Evolutionary conservation across 2,113 vertebrate species (phyloP).

Genomic region (zebrafish (Danio rerio)): DNA sequence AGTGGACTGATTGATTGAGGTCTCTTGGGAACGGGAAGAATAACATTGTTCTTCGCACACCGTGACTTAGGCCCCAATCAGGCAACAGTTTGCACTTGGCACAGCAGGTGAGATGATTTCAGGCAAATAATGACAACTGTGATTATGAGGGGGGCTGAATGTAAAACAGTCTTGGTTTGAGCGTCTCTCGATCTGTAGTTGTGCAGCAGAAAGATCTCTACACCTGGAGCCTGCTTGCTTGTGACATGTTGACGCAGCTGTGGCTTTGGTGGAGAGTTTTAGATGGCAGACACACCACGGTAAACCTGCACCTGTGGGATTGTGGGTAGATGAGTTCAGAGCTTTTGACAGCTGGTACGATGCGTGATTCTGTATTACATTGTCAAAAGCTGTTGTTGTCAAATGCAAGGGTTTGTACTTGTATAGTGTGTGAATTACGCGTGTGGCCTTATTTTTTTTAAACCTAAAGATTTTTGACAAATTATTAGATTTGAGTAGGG

Average conservation of each 20-base stretch:
- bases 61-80: slow-evolving; percentile 42
- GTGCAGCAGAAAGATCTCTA: slow-evolving; percentile 28
- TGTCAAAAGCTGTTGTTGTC: slow-evolving; percentile 35
- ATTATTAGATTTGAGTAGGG: no score
- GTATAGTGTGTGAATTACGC: not conserved
- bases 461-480: not conserved
- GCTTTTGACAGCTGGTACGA: slow-evolving; percentile 18
- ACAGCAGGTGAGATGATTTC: slow-evolving; percentile 46
- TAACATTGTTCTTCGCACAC: slow-evolving; percentile 26
- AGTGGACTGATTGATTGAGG: slow-evolving; percentile 39
- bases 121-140: slow-evolving; percentile 4
- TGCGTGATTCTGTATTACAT: not conserved
- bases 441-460: not conserved
- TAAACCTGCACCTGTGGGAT: slow-evolving; percentile 70
- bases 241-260: slow-evolving; percentile 75
- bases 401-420: not conserved
- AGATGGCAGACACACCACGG: slow-evolving; percentile 66
- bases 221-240: not conserved
- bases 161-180: slow-evolving; percentile 35
- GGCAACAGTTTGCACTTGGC: slow-evolving; percentile 36
- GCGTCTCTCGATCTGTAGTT: slow-evolving; percentile 9
- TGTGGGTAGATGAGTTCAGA: slow-evolving; percentile 41
- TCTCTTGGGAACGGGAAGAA: slow-evolving; percentile 35
- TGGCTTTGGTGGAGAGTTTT: slow-evolving; percentile 58
- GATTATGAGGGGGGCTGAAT: slow-evolving; percentile 1